A percentile compares a stretch with the other conserved stretches of the same genome.
Conservation (phyloP, 2,113 vertebrate genomes). For the Caracal caracal region DNA sequence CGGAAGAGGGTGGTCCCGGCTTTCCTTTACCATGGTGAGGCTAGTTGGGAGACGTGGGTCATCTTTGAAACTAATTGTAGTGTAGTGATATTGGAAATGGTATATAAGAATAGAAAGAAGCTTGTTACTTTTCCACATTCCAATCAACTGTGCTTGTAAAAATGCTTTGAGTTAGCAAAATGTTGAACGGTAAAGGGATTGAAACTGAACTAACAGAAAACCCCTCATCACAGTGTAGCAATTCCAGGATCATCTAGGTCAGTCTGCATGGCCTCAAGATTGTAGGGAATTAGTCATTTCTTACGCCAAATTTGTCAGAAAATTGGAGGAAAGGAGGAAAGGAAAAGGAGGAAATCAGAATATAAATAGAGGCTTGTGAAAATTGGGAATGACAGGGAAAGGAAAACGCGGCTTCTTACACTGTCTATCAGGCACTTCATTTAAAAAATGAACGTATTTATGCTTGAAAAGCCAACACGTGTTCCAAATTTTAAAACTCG, state of each 20-base stretch:
- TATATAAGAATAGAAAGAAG: conserved; percentile 3
- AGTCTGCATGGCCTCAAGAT: background rate
- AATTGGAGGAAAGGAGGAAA: background rate
- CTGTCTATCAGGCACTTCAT: background rate
- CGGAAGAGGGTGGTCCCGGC: background rate
- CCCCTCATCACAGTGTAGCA: background rate
- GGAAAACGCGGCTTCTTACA: background rate
- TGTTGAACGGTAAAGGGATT: background rate
- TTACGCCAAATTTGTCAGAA: background rate
- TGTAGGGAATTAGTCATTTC: background rate
- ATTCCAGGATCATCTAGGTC: background rate
- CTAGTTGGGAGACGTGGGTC: background rate
- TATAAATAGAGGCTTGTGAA: background rate
- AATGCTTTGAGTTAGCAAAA: background rate
- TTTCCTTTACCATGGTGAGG: background rate
- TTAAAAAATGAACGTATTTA: background rate
- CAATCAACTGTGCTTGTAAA: background rate
- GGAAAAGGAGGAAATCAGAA: background rate
- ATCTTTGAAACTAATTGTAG: background rate
- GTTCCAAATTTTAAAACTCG: background rate
- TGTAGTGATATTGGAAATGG: background rate
- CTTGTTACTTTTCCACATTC: background rate
- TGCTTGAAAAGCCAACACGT: conserved; percentile 7
- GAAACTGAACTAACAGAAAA: background rate
- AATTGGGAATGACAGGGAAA: background rate